Base-by-base conservation (phyloP, 2,888 invertebrate genomes). In the Troides oblongomaculatus region DNA sequence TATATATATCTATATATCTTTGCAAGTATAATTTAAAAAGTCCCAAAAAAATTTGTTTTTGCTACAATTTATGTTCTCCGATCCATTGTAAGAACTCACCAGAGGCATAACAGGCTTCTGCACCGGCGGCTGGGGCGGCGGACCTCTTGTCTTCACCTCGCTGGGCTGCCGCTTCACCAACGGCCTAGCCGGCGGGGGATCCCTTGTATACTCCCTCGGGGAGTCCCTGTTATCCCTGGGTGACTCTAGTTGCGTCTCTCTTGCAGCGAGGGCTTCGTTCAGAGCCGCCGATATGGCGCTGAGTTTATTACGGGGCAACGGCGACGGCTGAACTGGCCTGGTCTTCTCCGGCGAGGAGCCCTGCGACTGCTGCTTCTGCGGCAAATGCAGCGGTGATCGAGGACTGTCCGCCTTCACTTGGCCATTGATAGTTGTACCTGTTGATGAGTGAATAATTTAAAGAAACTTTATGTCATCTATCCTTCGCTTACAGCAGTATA, bases 101-200 rank as follows among this genome's bases (percentile, higher is more conserved):
- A 94, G 93, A 78, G 94, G 93, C 89, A 95, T 93, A 75, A 93
- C 93, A 68, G 95, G 95, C 81, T 96, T 95, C 79, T 94, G 95
- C 64, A 95, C 94, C 69, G 96, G 96, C 36, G 96, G 96, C 76
- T 96, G 95, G 17, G 97, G 97, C 46, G 97, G 97, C 46, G 97
- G 97, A 61, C 96, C 97, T 77, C 97, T 93, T 73, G 83, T 81
- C 73, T 87, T 83, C 17, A 81, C 84, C 73, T 90, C 90, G 71
- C 90, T 90, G 2, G 90, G 88, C 71, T 91, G 91, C 73, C 92
- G 82, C 78, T 83, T 85, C 21, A 88, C 85, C 71, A 73, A 77
- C 2, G 84, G 86, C 69, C 86, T 80, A 7, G 81, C 75, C 1
- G 87, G 81, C 69, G 84, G 76, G 30, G 83, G 76, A 25, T 86